A percentile compares a stretch with the other conserved stretches of the same genome.
Evolutionary conservation across 2,113 vertebrate genomes (phyloP).

Genomic region (Meleagris gallopavo): DNA sequence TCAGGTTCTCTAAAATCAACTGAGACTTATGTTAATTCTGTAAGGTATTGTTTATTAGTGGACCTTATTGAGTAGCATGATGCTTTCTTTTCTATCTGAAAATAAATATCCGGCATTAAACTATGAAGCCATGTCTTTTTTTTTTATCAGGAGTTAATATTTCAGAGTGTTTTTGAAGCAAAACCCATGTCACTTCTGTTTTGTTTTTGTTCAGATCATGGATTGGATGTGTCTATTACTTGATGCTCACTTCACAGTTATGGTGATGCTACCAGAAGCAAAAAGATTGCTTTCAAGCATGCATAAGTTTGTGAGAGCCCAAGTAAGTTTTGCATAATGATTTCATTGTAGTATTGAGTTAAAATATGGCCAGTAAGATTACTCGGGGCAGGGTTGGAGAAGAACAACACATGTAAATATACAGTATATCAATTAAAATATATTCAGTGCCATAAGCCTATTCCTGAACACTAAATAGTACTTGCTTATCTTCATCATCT

Average conservation of each 20-base stretch:
- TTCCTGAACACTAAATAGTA: not conserved
- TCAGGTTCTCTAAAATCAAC: not conserved
- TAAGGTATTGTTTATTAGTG: not conserved
- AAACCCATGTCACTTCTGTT: not conserved
- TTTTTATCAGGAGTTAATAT: not conserved
- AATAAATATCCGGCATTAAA: not conserved
- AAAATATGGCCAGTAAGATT: not conserved
- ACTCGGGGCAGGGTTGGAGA: accelerated
- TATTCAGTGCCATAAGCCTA: not conserved
- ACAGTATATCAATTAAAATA: not conserved
- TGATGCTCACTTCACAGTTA: slow-evolving; percentile 93
- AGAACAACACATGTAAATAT: not conserved
- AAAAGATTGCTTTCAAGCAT: slow-evolving; percentile 85
- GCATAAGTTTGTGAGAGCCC: slow-evolving; percentile 88
- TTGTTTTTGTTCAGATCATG: slow-evolving; percentile 82
- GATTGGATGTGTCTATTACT: slow-evolving; percentile 95
- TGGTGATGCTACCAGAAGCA: slow-evolving; percentile 92
- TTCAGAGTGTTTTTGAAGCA: not conserved
- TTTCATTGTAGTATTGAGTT: not conserved
- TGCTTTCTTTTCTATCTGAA: not conserved
- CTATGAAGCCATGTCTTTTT: not conserved
- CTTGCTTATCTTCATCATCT: not conserved
- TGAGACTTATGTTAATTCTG: not conserved
- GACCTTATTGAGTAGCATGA: not conserved
- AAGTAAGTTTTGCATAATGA: slow-evolving; percentile 80